These are phyloP conservation scores for Pristionchus mayeri DNA, from an alignment of 2,888 invertebrate genomes.

Conservation along the genomic window DNA sequence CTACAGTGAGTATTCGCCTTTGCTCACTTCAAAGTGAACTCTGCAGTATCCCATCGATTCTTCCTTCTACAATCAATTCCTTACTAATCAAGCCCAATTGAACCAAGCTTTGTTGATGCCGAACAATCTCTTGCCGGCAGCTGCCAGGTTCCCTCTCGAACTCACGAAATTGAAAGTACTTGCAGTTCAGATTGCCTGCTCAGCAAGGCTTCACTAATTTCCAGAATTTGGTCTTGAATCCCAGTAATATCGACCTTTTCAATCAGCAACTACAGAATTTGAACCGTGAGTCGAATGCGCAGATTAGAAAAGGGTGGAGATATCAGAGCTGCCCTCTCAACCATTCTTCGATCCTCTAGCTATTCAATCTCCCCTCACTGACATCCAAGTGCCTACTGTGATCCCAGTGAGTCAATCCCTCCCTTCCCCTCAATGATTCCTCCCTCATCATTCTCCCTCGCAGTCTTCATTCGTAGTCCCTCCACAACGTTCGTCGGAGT, in stretches of 20 bases:
- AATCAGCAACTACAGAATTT: neutral
- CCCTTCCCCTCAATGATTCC: neutral
- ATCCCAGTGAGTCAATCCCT: neutral
- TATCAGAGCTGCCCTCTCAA: neutral
- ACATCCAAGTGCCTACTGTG: neutral
- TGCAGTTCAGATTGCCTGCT: neutral
- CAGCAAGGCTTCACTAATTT: neutral
- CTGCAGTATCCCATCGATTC: neutral
- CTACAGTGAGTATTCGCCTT: neutral
- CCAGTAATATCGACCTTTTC: neutral
- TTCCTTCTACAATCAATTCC: conserved; percentile 33
- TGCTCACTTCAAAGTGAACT: neutral
- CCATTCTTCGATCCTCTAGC: conserved; percentile 3
- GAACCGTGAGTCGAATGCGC: neutral
- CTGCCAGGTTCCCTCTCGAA: neutral
- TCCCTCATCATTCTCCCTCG: neutral
- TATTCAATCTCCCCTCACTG: neutral
- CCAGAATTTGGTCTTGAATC: neutral
- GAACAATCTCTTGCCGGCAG: neutral
- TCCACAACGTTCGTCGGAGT: neutral
- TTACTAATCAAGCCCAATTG: conserved; percentile 24
- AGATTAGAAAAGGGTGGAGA: neutral
- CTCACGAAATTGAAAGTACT: no score
- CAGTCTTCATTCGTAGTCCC: neutral
- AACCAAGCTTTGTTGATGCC: conserved; percentile 5